phyloP scores from a whole-genome alignment of 2,888 invertebrate species.

The Nomada goodeniana region DNA sequence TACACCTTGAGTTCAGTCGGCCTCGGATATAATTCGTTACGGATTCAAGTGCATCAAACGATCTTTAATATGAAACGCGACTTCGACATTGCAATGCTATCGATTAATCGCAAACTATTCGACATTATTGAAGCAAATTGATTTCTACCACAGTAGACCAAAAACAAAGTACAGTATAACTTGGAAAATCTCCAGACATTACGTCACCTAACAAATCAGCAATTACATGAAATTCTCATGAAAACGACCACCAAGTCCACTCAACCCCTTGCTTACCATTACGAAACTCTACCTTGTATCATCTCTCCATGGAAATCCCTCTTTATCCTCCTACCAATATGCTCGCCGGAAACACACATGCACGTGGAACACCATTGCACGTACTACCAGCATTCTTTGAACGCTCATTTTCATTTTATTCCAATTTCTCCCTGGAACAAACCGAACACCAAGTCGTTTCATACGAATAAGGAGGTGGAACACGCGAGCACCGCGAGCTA shows the following conservation, averaged over 20 bases:
- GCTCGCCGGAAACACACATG: too few relatives aligned
- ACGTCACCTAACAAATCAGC: neutral
- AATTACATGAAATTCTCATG: neutral
- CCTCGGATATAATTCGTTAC: neutral
- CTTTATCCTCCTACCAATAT: too few relatives aligned
- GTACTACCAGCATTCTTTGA: neutral
- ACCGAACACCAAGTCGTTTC: neutral
- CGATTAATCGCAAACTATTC: too few relatives aligned
- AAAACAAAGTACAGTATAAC: neutral
- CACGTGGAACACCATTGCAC: too few relatives aligned
- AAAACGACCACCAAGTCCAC: neutral
- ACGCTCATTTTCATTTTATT: neutral
- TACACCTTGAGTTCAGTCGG: too few relatives aligned
- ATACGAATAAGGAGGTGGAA: conserved; percentile 34
- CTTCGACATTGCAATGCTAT: too few relatives aligned
- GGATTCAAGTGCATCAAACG: too few relatives aligned
- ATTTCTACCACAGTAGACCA: neutral
- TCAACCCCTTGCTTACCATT: neutral
- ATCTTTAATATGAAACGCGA: too few relatives aligned
- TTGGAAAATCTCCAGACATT: neutral
- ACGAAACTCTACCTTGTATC: too few relatives aligned
- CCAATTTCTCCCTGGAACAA: conserved; percentile 4
- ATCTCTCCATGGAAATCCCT: too few relatives aligned
- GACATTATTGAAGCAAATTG: neutral
- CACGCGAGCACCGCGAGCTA: conserved; percentile 20